Evolutionary conservation across 2,888 invertebrate species (phyloP), one percentile per base, ranked within the genome.

Genomic region (Andrena bucephala): DNA sequence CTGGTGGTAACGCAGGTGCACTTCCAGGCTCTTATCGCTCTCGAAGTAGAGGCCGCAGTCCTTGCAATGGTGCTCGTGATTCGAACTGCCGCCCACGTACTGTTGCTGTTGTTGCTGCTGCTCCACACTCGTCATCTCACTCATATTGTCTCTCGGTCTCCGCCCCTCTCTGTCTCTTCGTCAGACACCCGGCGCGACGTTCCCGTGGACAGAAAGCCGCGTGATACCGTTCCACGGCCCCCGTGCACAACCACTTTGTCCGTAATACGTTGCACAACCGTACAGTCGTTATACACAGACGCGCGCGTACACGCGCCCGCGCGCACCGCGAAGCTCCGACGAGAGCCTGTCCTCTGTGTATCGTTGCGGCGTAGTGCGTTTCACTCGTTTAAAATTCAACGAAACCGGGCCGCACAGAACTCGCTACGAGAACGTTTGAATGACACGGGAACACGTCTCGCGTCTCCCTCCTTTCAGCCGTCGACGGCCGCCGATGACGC

Each of bases 1-100:
- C 93, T 97, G 96, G 91, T 97, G 97, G 94, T 97, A 97, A 92
- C 96, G 96, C 90, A 97, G 95, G 94, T 97, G 97, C 85, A 97
- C 97, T 91, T 97, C 96, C 87, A 97, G 95, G 81, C 97, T 97
- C 91, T 96, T 96, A 80, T 96, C 95, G 89, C 97, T 96, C 93
- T 97, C 97, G 92, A 97, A 96, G 91, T 95, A 96, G 87, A 97
- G 94, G 91, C 96, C 96, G 94, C 97, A 97, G 94, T 97, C 96
- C 94, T 96, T 96, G 94, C 97, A 97, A 93, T 96, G 96, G 93
- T 96, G 96, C 90, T 96, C 95, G 92, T 95, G 95, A 86, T 93
- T 94, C 52, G 91, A 88, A 67, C 88, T 87, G 20, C 87, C 87
- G 50, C 88, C 89, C 29, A 88, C 89, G 87, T 92, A 95, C 94